A percentile compares a stretch with the other conserved stretches of the same genome.
These are phyloP conservation scores for Canis aureus DNA, from an alignment of 2,113 vertebrate genomes.

Conservation along the genomic window DNA sequence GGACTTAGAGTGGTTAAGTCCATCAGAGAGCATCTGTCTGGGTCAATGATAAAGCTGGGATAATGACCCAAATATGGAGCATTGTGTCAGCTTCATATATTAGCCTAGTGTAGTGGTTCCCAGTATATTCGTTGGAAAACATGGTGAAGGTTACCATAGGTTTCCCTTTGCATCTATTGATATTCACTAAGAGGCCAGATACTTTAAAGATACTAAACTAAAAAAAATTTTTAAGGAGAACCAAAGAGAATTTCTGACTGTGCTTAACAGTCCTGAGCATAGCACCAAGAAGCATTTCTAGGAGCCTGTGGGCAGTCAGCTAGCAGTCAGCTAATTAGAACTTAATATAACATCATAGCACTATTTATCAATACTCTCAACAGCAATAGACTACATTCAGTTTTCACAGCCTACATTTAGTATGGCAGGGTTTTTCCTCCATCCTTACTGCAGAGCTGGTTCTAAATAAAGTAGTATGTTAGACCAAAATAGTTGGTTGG, in stretches of 20 bases:
- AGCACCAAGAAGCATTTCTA: background rate
- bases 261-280: background rate
- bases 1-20: background rate
- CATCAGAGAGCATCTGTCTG: background rate
- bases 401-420: background rate
- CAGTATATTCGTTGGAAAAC: background rate
- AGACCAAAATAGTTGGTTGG: background rate
- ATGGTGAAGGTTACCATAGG: background rate
- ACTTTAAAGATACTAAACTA: background rate
- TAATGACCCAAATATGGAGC: background rate
- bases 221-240: background rate
- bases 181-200: constrained; percentile 20
- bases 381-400: constrained; percentile 6
- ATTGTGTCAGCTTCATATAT: background rate
- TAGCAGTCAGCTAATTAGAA: constrained; percentile 12
- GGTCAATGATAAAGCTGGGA: background rate
- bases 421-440: background rate
- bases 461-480: background rate
- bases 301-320: background rate
- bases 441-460: background rate
- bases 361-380: background rate
- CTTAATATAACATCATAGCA: background rate
- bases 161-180: background rate
- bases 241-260: constrained; percentile 41
- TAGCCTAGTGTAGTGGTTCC: background rate